Evolutionary conservation across 2,797 vertebrate species (phyloP).

Genomic region (Bucorvus abyssinicus): DNA sequence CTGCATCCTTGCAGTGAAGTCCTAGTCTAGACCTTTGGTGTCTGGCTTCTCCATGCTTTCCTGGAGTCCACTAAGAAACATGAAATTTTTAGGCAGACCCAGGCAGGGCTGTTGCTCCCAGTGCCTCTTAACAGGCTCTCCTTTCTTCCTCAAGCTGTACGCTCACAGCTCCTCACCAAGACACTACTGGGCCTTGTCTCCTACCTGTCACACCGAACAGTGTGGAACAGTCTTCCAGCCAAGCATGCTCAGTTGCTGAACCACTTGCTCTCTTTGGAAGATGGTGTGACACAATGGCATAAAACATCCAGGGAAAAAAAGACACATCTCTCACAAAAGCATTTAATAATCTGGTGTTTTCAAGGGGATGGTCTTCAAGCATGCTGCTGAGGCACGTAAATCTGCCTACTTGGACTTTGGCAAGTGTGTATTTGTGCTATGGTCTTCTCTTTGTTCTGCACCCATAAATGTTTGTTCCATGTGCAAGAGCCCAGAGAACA

Average conservation of each 20-base stretch:
- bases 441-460: background rate
- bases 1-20: background rate
- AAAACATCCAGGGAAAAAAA: background rate
- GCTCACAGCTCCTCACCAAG: background rate
- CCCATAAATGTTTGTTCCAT: background rate
- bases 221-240: background rate
- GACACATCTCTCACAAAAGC: background rate
- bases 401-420: background rate
- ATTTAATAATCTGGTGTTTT: background rate
- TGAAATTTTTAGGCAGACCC: background rate
- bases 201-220: background rate
- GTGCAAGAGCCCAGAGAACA: background rate
- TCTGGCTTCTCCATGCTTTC: background rate
- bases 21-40: background rate
- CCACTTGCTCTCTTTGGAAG: background rate
- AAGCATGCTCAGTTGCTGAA: background rate
- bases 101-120: background rate
- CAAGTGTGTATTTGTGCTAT: background rate
- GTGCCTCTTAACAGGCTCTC: background rate
- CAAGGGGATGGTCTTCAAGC: background rate
- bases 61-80: background rate
- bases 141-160: accelerated
- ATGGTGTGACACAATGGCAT: accelerated
- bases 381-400: background rate
- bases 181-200: background rate